These are phyloP conservation scores for Dasyprocta punctata DNA, from an alignment of 2,113 vertebrate genomes.

Conservation along the genomic window DNA sequence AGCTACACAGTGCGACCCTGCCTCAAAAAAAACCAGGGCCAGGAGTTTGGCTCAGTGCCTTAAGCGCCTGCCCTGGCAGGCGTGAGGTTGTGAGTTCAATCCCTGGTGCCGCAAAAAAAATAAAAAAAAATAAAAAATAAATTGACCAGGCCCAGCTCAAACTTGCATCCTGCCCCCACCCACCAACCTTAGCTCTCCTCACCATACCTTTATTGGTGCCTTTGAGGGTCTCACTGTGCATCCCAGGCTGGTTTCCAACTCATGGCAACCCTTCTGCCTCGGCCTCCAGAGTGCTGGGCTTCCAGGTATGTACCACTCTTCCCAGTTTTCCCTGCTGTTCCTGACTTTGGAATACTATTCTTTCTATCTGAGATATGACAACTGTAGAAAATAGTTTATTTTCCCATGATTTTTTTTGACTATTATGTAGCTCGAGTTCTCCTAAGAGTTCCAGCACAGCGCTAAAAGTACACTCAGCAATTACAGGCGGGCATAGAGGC, in stretches of 20 bases:
- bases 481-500: background rate
- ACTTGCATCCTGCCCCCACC: background rate
- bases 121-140: too few relatives aligned
- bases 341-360: background rate
- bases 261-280: background rate
- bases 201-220: background rate
- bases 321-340: too few relatives aligned
- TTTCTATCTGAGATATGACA: background rate
- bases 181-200: background rate
- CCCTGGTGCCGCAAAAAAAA: too few relatives aligned
- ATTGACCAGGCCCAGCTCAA: background rate
- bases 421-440: background rate
- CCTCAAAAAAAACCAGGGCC: too few relatives aligned
- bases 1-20: too few relatives aligned
- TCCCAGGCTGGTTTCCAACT: background rate
- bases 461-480: background rate
- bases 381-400: background rate
- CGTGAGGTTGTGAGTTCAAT: too few relatives aligned
- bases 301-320: background rate
- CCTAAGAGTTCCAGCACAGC: background rate
- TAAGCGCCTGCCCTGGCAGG: too few relatives aligned
- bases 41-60: too few relatives aligned
- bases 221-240: background rate
- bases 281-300: background rate
- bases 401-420: conserved; percentile 21